These are phyloP conservation scores for Danio albolineatus DNA, from an alignment of 2,797 vertebrate species.

Conservation along the genomic window DNA sequence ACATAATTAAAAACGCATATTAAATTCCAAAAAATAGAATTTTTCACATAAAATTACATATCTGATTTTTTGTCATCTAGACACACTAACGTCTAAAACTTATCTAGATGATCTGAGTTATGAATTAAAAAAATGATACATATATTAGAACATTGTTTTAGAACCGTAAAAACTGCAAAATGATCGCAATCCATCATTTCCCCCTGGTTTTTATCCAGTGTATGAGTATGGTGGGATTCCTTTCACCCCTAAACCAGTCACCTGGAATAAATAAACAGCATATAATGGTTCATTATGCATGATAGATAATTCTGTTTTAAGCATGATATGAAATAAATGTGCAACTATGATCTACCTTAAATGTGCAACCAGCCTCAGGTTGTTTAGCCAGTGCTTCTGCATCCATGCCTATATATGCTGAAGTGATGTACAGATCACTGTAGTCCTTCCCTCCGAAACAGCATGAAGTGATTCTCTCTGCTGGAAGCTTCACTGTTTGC, in stretches of 20 bases:
- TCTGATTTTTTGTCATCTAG: background rate
- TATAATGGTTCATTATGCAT: background rate
- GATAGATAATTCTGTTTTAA: background rate
- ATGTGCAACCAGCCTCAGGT: conserved; percentile 85
- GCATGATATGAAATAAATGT: background rate
- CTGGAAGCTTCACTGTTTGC: conserved; percentile 87
- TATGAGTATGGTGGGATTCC: conserved; percentile 81
- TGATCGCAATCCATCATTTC: background rate
- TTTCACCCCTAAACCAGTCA: conserved; percentile 85
- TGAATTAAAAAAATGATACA: too few relatives aligned
- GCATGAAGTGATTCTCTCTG: conserved; percentile 89
- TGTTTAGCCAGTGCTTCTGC: conserved; percentile 75
- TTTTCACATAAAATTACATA: background rate
- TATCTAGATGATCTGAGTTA: background rate
- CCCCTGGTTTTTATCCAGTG: conserved; percentile 72
- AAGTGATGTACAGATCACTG: conserved; percentile 91
- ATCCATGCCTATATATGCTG: conserved; percentile 80
- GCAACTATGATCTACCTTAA: conserved; percentile 86
- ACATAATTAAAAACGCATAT: background rate
- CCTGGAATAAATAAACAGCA: conserved; percentile 68
- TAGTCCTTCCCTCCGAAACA: conserved; percentile 92
- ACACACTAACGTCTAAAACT: conserved; percentile 14
- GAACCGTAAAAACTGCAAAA: background rate
- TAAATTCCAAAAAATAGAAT: too few relatives aligned
- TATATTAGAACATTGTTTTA: conserved; percentile 4